Percentiles rank a stretch among this genome's conserved stretches.
phyloP scores from a whole-genome alignment of 1,140 invertebrate species.

The Lasioglossum albipes region DNA sequence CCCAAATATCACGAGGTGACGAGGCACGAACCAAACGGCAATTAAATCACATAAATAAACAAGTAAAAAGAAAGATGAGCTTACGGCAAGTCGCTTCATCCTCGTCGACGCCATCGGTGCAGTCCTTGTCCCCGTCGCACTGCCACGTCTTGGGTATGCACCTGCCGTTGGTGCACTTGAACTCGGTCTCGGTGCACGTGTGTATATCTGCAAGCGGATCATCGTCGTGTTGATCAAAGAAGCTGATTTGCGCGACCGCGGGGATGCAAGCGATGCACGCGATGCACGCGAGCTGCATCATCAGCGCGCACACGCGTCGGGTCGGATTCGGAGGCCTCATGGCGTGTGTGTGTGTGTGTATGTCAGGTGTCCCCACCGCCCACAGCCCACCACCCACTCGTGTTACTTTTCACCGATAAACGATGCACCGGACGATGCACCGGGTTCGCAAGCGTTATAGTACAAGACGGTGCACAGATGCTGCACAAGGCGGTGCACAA shows the following conservation, averaged over 20 bases:
- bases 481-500: too few species aligned
- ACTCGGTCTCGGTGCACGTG: conserved; percentile 85
- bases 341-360: too few species aligned
- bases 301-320: conserved; percentile 18
- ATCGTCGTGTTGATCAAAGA: conserved; percentile 36
- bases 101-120: conserved; percentile 88
- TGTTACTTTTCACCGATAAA: too few species aligned
- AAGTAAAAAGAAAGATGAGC: conserved; percentile 67
- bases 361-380: too few species aligned
- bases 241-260: background rate
- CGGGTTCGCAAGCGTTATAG: too few species aligned
- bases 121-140: conserved; percentile 89
- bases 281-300: conserved; percentile 21
- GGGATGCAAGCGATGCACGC: conserved; percentile 19
- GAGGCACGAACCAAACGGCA: too few species aligned
- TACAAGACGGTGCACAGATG: too few species aligned
- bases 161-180: conserved; percentile 86
- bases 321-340: too few species aligned
- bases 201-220: conserved; percentile 81
- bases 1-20: too few species aligned
- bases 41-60: too few species aligned
- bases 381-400: too few species aligned
- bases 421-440: too few species aligned
- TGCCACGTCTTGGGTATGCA: conserved; percentile 90
- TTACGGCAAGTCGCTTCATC: conserved; percentile 85